Conservation (phyloP, 2,888 invertebrate species). For the Aplocera efformata region DNA sequence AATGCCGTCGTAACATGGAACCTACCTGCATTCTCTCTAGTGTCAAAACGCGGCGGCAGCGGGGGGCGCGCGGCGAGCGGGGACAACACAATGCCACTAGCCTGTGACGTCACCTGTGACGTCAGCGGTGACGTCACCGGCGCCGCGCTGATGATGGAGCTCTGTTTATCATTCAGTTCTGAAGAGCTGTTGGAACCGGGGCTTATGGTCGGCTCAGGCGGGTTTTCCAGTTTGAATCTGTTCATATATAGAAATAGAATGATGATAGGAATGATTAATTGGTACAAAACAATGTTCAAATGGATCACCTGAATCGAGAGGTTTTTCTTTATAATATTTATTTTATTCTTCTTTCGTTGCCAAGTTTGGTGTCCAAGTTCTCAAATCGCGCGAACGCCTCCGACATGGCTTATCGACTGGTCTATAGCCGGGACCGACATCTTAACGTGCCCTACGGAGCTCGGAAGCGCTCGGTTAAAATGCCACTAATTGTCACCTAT, state of each 20-base stretch:
- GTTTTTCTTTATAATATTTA: too few species aligned
- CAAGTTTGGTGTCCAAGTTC: too few species aligned
- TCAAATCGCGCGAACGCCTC: too few species aligned
- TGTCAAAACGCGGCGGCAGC: conserved; percentile 60
- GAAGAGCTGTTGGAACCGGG: conserved; percentile 75
- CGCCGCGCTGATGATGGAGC: conserved; percentile 65
- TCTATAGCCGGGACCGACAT: too few species aligned
- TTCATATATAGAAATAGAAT: too few species aligned
- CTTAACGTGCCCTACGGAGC: too few species aligned
- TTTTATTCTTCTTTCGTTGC: too few species aligned
- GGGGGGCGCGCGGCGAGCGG: conserved; percentile 59
- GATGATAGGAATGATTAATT: neutral
- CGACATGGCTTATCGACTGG: too few species aligned
- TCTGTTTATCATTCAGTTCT: conserved; percentile 69
- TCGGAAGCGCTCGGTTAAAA: too few species aligned
- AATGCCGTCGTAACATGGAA: neutral
- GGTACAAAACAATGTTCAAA: too few species aligned
- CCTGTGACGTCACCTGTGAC: conserved; percentile 25
- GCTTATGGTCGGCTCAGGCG: conserved; percentile 67
- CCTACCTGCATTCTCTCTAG: conserved; percentile 60
- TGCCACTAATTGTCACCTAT: too few species aligned
- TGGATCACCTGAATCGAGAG: too few species aligned
- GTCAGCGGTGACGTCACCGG: conserved; percentile 28
- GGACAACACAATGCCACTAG: conserved; percentile 46
- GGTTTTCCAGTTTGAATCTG: conserved; percentile 66